These are phyloP conservation scores for Lepus timidus DNA, from an alignment of 2,113 vertebrate species.

Conservation along the genomic window DNA sequence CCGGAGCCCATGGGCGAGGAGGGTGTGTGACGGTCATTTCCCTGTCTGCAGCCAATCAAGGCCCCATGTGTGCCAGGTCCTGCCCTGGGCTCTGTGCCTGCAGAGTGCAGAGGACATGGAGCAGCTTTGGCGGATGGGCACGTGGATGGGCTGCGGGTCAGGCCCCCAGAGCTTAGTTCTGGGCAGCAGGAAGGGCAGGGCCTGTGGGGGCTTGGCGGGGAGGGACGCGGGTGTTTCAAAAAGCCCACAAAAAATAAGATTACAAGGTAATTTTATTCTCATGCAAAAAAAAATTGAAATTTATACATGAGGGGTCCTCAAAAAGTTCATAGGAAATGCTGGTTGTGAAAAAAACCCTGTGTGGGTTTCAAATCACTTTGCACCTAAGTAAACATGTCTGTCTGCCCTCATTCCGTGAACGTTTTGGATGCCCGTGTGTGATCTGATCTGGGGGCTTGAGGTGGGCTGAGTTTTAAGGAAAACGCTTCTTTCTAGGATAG, in stretches of 20 bases:
- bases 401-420: too few species aligned
- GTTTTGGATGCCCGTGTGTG: too few species aligned
- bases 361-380: too few species aligned
- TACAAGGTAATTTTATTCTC: too few species aligned
- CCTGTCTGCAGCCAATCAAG: not conserved
- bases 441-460: not conserved
- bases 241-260: too few species aligned
- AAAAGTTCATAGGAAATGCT: too few species aligned
- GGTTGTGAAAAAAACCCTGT: too few species aligned
- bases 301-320: too few species aligned
- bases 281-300: too few species aligned
- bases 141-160: not conserved
- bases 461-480: not conserved
- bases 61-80: not conserved
- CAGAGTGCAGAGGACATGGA: not conserved
- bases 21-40: not conserved
- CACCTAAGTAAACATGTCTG: too few species aligned
- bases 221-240: too few species aligned
- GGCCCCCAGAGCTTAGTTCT: not conserved
- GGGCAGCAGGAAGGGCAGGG: not conserved
- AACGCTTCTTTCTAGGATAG: not conserved
- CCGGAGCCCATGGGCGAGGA: not conserved
- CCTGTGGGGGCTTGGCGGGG: not conserved
- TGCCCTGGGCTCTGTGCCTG: not conserved
- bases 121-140: not conserved